These are phyloP conservation scores for Gephyroberyx darwinii DNA, from an alignment of 2,797 vertebrate species.

Conservation along the genomic window DNA sequence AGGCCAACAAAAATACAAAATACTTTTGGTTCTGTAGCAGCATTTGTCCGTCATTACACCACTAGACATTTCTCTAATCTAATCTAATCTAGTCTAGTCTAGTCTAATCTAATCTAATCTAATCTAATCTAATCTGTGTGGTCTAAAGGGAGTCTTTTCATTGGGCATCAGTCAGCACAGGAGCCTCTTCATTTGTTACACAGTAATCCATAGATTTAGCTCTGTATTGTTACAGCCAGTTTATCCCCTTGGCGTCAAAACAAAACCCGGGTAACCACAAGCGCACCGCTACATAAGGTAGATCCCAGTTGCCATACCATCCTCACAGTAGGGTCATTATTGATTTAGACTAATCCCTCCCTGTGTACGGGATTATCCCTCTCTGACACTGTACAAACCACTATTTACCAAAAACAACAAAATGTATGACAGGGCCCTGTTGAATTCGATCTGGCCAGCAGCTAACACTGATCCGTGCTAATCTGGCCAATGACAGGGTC, in stretches of 20 bases:
- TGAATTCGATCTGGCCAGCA: constrained; percentile 52
- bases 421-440: constrained; percentile 41
- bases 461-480: constrained; percentile 65
- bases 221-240: constrained; percentile 25
- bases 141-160: not conserved
- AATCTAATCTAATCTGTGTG: not conserved
- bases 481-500: constrained; percentile 58
- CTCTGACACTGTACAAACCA: constrained; percentile 54
- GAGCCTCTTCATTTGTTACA: constrained; percentile 22
- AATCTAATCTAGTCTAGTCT: not conserved
- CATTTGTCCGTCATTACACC: too few species aligned
- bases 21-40: too few species aligned
- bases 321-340: constrained; percentile 57
- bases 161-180: not conserved
- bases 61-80: too few species aligned
- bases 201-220: constrained; percentile 30
- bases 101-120: not conserved
- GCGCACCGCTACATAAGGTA: constrained; percentile 19
- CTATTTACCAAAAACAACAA: constrained; percentile 64
- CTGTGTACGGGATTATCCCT: constrained; percentile 64
- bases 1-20: too few species aligned
- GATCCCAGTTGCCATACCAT: constrained; percentile 36
- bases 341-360: constrained; percentile 67
- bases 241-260: constrained; percentile 28
- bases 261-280: constrained; percentile 32